phyloP scores from a whole-genome alignment of 2,113 vertebrate genomes.

The Nothocercus nigrocapillus region DNA sequence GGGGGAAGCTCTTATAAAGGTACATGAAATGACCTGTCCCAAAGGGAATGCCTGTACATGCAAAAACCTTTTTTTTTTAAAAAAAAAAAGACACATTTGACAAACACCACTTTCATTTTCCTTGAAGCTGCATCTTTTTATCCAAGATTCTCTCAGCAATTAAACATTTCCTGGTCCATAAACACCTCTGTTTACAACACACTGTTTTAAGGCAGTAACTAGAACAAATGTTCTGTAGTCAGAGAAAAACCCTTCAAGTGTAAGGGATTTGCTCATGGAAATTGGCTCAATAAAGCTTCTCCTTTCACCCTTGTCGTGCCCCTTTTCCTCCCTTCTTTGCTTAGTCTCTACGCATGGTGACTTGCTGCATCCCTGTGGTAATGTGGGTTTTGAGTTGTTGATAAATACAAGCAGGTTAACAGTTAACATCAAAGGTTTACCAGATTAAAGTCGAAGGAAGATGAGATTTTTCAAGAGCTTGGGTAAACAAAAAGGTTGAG shows the following conservation, averaged over 20 bases:
- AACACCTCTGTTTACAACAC: slow-evolving; percentile 24
- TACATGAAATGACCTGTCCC: neutral
- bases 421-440: slow-evolving; percentile 62
- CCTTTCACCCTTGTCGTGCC: neutral
- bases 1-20: neutral
- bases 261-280: slow-evolving; percentile 52
- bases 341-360: no score
- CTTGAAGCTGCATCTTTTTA: slow-evolving; percentile 11
- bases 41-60: neutral
- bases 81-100: neutral
- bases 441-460: slow-evolving; percentile 70
- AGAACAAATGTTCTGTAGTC: slow-evolving; percentile 24
- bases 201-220: neutral
- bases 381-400: slow-evolving; percentile 41
- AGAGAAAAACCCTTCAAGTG: slow-evolving; percentile 54
- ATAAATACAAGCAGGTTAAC: slow-evolving; percentile 70
- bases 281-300: slow-evolving; percentile 8
- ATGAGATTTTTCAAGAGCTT: slow-evolving; percentile 64
- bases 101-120: neutral
- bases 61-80: neutral
- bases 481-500: slow-evolving; percentile 64
- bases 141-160: neutral
- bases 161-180: slow-evolving; percentile 43
- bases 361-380: slow-evolving; percentile 32
- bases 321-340: neutral